phyloP scores from a whole-genome alignment of 2,113 vertebrate species.

The Bungarus multicinctus region DNA sequence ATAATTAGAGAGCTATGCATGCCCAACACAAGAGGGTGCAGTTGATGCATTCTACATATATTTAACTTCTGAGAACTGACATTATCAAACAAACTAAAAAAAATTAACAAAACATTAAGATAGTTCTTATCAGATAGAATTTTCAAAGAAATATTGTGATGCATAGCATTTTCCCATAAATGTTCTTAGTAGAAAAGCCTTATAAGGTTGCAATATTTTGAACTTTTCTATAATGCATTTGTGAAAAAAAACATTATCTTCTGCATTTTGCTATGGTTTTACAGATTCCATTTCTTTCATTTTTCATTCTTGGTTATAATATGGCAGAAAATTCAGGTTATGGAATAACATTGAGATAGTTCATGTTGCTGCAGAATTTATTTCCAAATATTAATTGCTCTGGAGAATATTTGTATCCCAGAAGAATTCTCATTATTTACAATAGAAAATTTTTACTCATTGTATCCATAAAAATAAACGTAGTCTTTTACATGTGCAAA shows the following conservation, averaged over 20 bases:
- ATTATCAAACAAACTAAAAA: neutral
- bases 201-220: neutral
- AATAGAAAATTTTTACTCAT: neutral
- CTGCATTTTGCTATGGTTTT: neutral
- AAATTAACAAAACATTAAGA: neutral
- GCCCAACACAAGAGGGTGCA: constrained; percentile 49
- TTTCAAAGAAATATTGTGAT: neutral
- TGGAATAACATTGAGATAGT: neutral
- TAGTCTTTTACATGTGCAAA: neutral
- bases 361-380: neutral
- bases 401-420: neutral
- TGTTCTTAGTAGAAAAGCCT: neutral
- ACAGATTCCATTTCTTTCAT: neutral
- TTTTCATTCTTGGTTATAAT: neutral
- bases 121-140: neutral
- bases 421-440: neutral
- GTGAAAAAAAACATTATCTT: neutral
- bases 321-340: neutral
- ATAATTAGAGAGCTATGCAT: constrained; percentile 7
- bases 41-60: constrained; percentile 25
- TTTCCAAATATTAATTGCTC: neutral
- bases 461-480: neutral
- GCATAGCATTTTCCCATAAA: neutral
- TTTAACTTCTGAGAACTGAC: constrained; percentile 18
- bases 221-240: neutral